Evolutionary conservation across 2,113 vertebrate genomes (phyloP), one percentile per base, ranked within the genome.

Genomic region (Nematolebias whitei): DNA sequence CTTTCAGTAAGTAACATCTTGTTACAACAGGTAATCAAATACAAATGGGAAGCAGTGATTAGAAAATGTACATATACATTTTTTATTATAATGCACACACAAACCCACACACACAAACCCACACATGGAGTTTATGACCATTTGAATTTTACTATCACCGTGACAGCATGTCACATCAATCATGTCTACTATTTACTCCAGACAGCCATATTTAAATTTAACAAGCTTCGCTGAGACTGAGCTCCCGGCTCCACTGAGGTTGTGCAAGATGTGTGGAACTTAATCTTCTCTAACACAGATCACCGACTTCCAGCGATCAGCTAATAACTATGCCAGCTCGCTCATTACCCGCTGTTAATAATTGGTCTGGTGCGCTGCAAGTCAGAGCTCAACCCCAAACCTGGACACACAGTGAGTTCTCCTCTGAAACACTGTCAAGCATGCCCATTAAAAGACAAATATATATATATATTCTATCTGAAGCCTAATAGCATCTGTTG

Each of bases 281-380:
- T 88, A 90, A 87, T 89, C 79, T 76, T 67, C 84, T 66, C 77
- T 78, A 68, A 77, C 54, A 78, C 87, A 87, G 82, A 84, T 84
- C 81, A 76, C 81, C 86, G 87, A 88, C 78, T 88, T 82, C 78
- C 75, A 84, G 82, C 64, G 63, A 85, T 80, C 78, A 75, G 80
- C 84, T 89, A 89, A 88, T 88, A 87, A 87, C 84, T 83, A 74
- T 79, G 78, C 81, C 79, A 81, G 41, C 53, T 79, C 76, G 66
- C 81, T 83, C 83, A 90, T 90, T 90, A 89, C 66, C 79, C 1
- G 10, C 75, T 68, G 67, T 76, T 74, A 79, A 55, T 69, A 53
- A 71, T 73, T 78, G 84, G 61, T 83, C 74, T 35, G 48, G 71
- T 10, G 59, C 84, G 78, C 61, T 19, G 66, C 74, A 82, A 68